Evolutionary conservation across 2,797 vertebrate species (phyloP), one percentile per base, ranked within the genome.

Genomic region (Anomalospiza imberbis): DNA sequence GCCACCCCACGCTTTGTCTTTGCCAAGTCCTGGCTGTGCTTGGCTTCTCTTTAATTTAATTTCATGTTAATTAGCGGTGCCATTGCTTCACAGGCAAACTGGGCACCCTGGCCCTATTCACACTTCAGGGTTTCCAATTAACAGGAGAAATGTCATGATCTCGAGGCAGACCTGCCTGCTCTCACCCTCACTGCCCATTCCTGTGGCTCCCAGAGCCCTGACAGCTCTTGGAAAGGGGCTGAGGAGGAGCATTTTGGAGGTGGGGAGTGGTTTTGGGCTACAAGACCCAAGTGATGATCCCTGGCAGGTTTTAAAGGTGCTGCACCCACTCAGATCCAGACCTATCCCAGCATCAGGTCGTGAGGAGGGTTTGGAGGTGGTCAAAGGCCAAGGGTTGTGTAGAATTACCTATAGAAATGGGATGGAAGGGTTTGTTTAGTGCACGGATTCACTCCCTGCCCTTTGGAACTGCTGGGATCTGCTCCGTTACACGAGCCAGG

Each of bases 11-110:
- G 75, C 85, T 88, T 71, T 57, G 58, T 22, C 79, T 95, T 70
- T 81, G 75, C 48, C 71, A 55, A 63, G 45, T 31, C 61, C 66
- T 84, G 5, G 1, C 71, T 2, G 11, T 45, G 66, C 81, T 77
- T 6, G 5, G 55, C 24, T 68, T 83, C 62, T 58, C 42, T 74
- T 84, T 80, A 80, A 78, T 84, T 89, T 78, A 66, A 78, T 89
- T 84, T 84, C 66, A 34, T 0, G 2, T 72, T 84, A 86, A 93
- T 74, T 73, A 85, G 68, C 0, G 0, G 71, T 60, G 68, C 67
- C 25, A 1, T 20, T 50, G 73, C 82, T 84, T 2, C 1, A 78
- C n/a, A 31, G 61, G 63, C 68, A 65, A 74, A 51, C 28, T 0
- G 15, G 38, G 58, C 62, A 31, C 28, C 7, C 14, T 8, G n/a